A percentile compares a stretch with the other conserved stretches of the same genome.
These are phyloP conservation scores for Tetragonula carbonaria DNA, from an alignment of 2,888 invertebrate species.

Conservation along the genomic window DNA sequence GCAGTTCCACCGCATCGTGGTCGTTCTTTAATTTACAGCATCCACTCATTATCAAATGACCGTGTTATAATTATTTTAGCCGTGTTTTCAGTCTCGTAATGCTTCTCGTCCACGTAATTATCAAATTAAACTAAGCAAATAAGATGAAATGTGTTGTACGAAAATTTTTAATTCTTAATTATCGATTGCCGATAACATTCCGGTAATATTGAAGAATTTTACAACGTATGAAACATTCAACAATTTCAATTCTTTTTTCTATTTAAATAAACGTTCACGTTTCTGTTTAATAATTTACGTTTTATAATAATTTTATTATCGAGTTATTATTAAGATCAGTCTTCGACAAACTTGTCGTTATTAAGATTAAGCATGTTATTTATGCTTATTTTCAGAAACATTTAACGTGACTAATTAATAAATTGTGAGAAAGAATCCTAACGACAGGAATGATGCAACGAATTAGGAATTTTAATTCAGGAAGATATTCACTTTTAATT, in stretches of 20 bases:
- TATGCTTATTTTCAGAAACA: too few species aligned
- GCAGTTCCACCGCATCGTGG: not conserved
- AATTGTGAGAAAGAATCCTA: not conserved
- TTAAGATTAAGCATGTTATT: too few species aligned
- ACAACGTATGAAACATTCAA: too few species aligned
- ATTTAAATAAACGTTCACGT: not conserved
- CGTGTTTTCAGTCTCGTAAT: conserved; percentile 16
- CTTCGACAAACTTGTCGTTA: too few species aligned
- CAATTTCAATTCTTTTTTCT: too few species aligned
- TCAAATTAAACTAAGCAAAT: not conserved
- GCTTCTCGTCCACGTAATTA: not conserved
- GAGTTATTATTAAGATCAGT: too few species aligned
- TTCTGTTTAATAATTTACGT: too few species aligned
- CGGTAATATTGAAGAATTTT: not conserved
- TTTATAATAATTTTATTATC: too few species aligned
- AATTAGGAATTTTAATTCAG: not conserved
- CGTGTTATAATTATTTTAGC: conserved; percentile 11
- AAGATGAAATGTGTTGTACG: not conserved
- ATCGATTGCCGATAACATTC: not conserved
- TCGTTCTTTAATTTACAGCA: conserved; percentile 21
- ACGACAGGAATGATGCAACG: not conserved
- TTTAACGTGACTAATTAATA: not conserved
- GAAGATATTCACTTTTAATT: too few species aligned
- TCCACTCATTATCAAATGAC: conserved; percentile 13
- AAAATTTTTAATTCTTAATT: not conserved